phyloP scores from a whole-genome alignment of 2,113 vertebrate species.

The Melanerpes formicivorus region DNA sequence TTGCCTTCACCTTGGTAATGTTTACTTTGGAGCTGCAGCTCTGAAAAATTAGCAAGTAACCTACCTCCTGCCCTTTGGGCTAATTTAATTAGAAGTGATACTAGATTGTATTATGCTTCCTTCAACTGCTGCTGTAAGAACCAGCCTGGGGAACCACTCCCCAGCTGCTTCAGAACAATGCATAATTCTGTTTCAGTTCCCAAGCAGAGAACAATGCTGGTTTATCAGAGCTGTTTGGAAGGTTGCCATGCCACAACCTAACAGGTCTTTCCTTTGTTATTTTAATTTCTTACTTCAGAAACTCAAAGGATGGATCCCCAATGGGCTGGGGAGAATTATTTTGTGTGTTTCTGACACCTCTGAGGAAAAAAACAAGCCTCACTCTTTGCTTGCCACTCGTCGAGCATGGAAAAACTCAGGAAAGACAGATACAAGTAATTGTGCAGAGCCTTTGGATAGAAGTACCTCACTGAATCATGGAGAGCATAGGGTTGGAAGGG shows the following conservation, averaged over 20 bases:
- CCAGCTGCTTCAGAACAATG: conserved; percentile 42
- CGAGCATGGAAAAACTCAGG: background rate
- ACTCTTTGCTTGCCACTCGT: conserved; percentile 8
- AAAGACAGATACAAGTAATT: background rate
- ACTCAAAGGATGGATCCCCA: background rate
- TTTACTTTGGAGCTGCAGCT: background rate
- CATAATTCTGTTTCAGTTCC: conserved; percentile 21
- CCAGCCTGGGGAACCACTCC: conserved; percentile 19
- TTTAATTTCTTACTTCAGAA: conserved; percentile 43
- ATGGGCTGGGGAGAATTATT: conserved; percentile 9
- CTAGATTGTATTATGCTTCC: conserved; percentile 32
- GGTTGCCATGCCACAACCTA: conserved; percentile 5
- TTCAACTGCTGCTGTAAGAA: conserved; percentile 38
- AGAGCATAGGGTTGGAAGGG: too few species aligned
- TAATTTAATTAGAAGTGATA: conserved; percentile 50
- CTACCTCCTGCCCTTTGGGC: conserved; percentile 17
- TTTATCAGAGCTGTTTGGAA: conserved; percentile 53
- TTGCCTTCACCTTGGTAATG: background rate
- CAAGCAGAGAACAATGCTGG: background rate
- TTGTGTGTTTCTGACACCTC: conserved; percentile 22
- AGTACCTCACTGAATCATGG: background rate
- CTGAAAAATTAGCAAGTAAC: conserved; percentile 26
- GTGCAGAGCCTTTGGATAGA: background rate
- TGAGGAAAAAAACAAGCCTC: conserved; percentile 36
- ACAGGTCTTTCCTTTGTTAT: background rate